These are phyloP conservation scores for Esox lucius DNA, from an alignment of 2,797 vertebrate species.

Conservation along the genomic window DNA sequence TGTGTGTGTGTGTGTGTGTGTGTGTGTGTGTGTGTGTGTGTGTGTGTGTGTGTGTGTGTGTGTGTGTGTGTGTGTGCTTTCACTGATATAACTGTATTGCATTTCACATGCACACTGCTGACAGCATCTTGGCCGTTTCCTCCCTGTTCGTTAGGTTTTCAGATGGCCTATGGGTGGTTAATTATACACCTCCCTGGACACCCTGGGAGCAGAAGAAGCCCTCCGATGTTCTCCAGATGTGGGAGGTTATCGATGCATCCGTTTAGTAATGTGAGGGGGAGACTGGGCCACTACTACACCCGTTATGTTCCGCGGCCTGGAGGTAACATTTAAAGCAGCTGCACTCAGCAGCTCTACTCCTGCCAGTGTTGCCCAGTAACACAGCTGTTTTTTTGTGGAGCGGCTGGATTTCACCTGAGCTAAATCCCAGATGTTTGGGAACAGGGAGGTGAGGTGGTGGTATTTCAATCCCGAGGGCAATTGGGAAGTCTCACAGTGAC, in stretches of 20 bases:
- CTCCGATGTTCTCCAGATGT: neutral
- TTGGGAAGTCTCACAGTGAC: neutral
- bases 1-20: too few species aligned
- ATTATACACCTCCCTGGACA: neutral
- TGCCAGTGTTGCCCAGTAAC: neutral
- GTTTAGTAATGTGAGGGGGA: neutral
- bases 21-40: too few species aligned
- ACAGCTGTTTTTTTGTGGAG: neutral
- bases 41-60: too few species aligned
- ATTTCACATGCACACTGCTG: neutral
- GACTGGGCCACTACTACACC: neutral
- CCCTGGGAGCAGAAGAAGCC: neutral
- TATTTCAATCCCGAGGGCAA: neutral
- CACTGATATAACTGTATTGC: neutral
- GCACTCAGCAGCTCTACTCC: neutral
- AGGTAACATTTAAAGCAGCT: neutral
- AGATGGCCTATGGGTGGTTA: neutral
- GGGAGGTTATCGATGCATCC: neutral
- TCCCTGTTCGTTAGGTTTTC: neutral
- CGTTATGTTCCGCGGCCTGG: neutral
- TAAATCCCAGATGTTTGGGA: neutral
- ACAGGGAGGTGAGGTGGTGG: neutral
- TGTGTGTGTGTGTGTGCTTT: too few species aligned
- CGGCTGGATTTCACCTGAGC: neutral
- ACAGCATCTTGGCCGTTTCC: neutral